Base-by-base conservation (phyloP, 2,888 invertebrate genomes). In the Pediacus dermestoides region DNA sequence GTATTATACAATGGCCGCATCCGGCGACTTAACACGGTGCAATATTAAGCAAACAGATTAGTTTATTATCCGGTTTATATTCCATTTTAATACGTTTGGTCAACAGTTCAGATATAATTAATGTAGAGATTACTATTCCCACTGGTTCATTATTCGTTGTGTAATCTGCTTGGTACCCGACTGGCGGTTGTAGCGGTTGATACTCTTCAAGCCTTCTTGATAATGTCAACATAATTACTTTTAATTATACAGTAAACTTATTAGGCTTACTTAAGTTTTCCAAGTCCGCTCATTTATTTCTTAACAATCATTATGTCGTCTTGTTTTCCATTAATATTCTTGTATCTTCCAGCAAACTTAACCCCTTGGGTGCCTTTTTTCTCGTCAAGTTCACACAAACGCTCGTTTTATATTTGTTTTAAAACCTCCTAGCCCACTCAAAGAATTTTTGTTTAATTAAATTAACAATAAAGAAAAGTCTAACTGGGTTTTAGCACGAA, bases 41-140 rank as follows among this genome's bases (percentile, higher is more conserved):
- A 58, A 59, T 63, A 61, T 59, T 58, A 61, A 61, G 62, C 61
- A 63, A 63, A 62, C 61, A 62, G 63, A 63, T 63, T 64, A 64
- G 61, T 60, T 57, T 56, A 62, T 62, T 58, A 62, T 61, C 61
- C 60, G 54, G 55, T 61, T n/a, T 60, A 59, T 57, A 54, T 54
- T 57, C 57, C 47, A 53, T 57, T 58, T 57, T 62, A 64, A 63
- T 63, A 60, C 60, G 59, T 60, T 60, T 57, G 64, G 64, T 64
- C 64, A 64, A 63, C 60, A 64, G 53, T 60, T 60, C 57, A 58
- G 53, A 59, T 58, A 60, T 61, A 61, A 63, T 63, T 62, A 63
- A 62, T 61, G 60, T 56, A 41, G 55, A 59, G 63, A 62, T 62
- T 62, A 62, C 60, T 55, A 58, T 59, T 61, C 55, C 52, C 48